These are phyloP conservation scores for Trematocara stigmaticum DNA, from an alignment of 2,113 vertebrate species.

Conservation along the genomic window DNA sequence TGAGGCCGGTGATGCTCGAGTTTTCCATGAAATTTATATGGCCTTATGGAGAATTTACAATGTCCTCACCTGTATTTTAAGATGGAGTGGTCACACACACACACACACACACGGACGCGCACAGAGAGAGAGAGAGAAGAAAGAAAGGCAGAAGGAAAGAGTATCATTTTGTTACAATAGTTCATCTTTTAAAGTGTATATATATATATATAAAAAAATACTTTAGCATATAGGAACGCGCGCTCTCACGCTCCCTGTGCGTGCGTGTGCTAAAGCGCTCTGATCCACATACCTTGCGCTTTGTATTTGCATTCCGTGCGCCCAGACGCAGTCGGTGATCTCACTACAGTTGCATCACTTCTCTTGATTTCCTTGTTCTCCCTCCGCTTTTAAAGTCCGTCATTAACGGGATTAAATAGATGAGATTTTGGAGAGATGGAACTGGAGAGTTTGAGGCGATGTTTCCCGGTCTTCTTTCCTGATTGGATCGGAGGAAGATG, in stretches of 20 bases:
- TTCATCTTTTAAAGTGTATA: background rate
- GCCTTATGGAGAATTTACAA: background rate
- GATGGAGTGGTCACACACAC: background rate
- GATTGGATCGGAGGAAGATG: conserved; percentile 63
- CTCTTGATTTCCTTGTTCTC: conserved; percentile 44
- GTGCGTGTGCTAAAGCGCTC: background rate
- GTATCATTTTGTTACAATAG: background rate
- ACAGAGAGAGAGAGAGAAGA: background rate
- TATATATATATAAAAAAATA: background rate
- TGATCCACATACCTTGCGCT: conserved; percentile 29
- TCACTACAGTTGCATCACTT: conserved; percentile 37
- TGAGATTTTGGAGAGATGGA: conserved; percentile 48
- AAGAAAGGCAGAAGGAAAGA: conserved; percentile 12
- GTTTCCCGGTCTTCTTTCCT: conserved; percentile 20
- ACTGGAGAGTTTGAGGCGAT: conserved; percentile 36
- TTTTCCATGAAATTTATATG: background rate
- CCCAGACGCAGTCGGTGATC: background rate
- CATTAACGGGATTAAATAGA: conserved; percentile 66
- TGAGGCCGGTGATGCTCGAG: conserved; percentile 1
- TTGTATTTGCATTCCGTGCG: background rate
- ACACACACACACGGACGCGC: background rate
- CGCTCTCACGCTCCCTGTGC: background rate
- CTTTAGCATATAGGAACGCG: background rate
- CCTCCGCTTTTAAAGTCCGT: conserved; percentile 58
- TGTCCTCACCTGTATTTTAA: background rate